Percentiles rank a stretch among this genome's conserved stretches.
Evolutionary conservation across 1,140 invertebrate species (phyloP).

Genomic region (Drosophila teissieri): DNA sequence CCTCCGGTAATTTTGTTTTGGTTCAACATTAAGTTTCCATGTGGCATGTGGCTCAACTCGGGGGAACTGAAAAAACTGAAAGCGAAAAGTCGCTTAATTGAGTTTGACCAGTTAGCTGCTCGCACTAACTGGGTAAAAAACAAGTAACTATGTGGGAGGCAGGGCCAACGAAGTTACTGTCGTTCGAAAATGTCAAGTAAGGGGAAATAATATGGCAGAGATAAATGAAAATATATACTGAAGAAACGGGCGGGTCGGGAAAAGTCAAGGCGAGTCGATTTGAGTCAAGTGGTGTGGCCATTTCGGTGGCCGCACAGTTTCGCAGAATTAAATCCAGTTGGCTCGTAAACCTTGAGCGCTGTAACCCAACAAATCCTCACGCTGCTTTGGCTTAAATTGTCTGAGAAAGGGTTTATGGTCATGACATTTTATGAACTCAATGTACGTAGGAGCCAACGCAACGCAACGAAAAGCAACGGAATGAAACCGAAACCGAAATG

Average conservation of each 20-base stretch:
- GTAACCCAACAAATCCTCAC: conserved; percentile 64
- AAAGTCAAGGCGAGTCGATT: conserved; percentile 35
- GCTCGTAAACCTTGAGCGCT: conserved; percentile 72
- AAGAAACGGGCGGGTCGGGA: not conserved
- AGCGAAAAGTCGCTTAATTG: conserved; percentile 64
- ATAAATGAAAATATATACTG: conserved; percentile 40
- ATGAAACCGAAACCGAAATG: conserved; percentile 31
- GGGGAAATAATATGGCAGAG: conserved; percentile 46
- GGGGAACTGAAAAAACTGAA: conserved; percentile 4
- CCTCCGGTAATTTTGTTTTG: conserved; percentile 1
- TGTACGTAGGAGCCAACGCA: conserved; percentile 28
- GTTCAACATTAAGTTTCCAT: conserved; percentile 23
- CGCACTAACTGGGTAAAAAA: conserved; percentile 22
- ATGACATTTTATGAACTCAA: conserved; percentile 75
- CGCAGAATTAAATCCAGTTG: conserved; percentile 75
- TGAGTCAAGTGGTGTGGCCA: conserved; percentile 68
- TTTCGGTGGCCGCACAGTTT: conserved; percentile 74
- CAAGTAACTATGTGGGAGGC: conserved; percentile 2
- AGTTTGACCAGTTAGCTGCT: conserved; percentile 55
- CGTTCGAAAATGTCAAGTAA: conserved; percentile 55
- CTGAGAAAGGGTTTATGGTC: conserved; percentile 82
- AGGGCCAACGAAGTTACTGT: conserved; percentile 13
- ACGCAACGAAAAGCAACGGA: not conserved
- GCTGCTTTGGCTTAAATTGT: conserved; percentile 78
- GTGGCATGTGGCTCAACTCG: conserved; percentile 20